Conservation (phyloP, 2,888 invertebrate genomes). For the Miltochrista miniata region DNA sequence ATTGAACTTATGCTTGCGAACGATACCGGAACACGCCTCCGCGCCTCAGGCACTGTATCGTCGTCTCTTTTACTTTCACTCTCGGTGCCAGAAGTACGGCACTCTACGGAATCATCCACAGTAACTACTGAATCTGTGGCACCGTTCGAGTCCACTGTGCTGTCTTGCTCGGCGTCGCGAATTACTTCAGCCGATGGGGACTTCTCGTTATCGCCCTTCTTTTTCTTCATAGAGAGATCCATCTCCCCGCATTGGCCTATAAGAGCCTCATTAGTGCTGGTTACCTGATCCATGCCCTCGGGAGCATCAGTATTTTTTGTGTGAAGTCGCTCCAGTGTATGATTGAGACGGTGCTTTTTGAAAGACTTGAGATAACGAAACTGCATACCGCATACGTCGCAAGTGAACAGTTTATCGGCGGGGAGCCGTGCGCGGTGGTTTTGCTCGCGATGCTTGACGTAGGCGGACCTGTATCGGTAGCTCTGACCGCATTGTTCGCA, state of each 20-base stretch:
- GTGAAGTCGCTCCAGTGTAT: conserved; percentile 92
- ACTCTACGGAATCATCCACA: conserved; percentile 76
- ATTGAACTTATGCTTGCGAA: conserved; percentile 82
- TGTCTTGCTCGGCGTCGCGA: conserved; percentile 86
- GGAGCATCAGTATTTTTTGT: conserved; percentile 84
- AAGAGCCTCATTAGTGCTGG: conserved; percentile 88
- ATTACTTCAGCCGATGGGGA: conserved; percentile 76
- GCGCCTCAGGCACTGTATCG: conserved; percentile 52
- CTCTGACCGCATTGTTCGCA: conserved; percentile 96
- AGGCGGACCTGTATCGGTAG: conserved; percentile 93
- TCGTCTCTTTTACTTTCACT: conserved; percentile 67
- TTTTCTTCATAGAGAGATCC: conserved; percentile 82
- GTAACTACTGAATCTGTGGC: conserved; percentile 76
- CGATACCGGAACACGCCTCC: conserved; percentile 71
- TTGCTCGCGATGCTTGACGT: conserved; percentile 90
- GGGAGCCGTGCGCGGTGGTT: conserved; percentile 94
- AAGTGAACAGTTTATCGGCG: conserved; percentile 95
- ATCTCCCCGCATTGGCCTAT: conserved; percentile 83
- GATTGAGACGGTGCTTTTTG: conserved; percentile 94
- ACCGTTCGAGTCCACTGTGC: conserved; percentile 88
- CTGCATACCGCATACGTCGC: conserved; percentile 96
- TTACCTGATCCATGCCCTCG: conserved; percentile 86
- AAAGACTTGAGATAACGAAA: conserved; percentile 95
- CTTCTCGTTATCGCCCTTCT: conserved; percentile 66
- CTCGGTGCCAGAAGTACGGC: conserved; percentile 69